A percentile compares a stretch with the other conserved stretches of the same genome.
Conservation (phyloP, 2,797 vertebrate species). For the Numenius phaeopus region DNA sequence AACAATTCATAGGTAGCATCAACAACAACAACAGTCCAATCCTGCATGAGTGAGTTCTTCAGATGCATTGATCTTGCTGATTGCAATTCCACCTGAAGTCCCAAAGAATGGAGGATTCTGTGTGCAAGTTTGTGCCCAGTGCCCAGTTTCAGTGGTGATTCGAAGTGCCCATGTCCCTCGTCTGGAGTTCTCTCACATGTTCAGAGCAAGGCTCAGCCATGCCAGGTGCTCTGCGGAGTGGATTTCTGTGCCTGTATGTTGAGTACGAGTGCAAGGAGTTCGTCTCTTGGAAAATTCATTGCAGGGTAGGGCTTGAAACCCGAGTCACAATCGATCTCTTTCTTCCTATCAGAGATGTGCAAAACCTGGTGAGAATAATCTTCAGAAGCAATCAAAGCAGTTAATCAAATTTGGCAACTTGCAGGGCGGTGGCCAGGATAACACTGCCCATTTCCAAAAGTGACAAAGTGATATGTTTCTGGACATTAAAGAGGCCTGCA, state of each 20-base stretch:
- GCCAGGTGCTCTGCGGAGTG: not conserved
- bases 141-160: not conserved
- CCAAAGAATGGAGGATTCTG: not conserved
- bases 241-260: not conserved
- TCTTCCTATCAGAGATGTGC: not conserved
- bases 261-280: not conserved
- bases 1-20: not conserved
- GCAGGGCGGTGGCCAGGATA: not conserved
- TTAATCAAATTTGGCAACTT: not conserved
- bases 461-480: not conserved
- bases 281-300: not conserved
- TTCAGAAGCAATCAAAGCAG: slow-evolving; percentile 1
- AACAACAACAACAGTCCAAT: accelerated
- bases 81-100: not conserved
- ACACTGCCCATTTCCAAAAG: not conserved
- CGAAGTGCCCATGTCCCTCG: not conserved
- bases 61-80: not conserved
- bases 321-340: accelerated
- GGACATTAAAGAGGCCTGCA: not conserved
- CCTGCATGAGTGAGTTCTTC: not conserved
- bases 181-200: not conserved
- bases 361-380: not conserved
- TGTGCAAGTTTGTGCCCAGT: not conserved
- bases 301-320: not conserved
- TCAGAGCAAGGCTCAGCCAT: not conserved